Percentiles rank a stretch among this genome's conserved stretches.
Evolutionary conservation across 2,888 invertebrate species (phyloP).

Genomic region (Cotesia congregata): DNA sequence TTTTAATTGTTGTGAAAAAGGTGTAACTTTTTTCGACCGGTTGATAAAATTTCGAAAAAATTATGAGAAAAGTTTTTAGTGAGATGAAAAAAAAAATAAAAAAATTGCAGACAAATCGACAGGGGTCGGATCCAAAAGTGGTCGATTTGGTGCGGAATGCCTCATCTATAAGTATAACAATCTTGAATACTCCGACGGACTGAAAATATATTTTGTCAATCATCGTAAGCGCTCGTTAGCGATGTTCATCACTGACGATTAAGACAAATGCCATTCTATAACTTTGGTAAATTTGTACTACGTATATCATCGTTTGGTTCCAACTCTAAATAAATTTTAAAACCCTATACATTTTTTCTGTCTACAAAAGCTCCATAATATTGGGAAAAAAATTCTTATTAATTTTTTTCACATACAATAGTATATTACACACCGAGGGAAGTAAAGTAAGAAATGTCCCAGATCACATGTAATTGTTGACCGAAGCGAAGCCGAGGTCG

Average conservation of each 20-base stretch:
- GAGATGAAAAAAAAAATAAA: not conserved
- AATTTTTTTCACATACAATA: too few relatives aligned
- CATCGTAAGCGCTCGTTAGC: slow-evolving; percentile 65
- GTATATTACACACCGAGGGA: too few relatives aligned
- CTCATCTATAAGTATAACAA: not conserved
- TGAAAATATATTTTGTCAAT: slow-evolving; percentile 67
- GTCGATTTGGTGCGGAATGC: not conserved
- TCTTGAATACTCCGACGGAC: slow-evolving; percentile 42
- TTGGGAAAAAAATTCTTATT: too few relatives aligned
- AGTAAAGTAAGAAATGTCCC: too few relatives aligned
- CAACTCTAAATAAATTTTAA: too few relatives aligned
- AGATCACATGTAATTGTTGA: too few relatives aligned
- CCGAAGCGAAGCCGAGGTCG: too few relatives aligned
- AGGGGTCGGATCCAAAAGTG: too few relatives aligned
- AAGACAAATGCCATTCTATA: slow-evolving; percentile 44
- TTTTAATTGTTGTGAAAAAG: too few relatives aligned
- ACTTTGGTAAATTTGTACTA: not conserved
- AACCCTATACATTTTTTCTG: too few relatives aligned
- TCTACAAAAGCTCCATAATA: too few relatives aligned
- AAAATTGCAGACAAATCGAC: not conserved
- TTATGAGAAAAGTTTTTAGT: not conserved
- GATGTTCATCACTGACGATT: slow-evolving; percentile 56
- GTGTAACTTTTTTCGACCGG: not conserved
- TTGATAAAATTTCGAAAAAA: not conserved
- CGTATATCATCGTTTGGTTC: too few relatives aligned